A percentile compares a stretch with the other conserved stretches of the same genome.
These are phyloP conservation scores for Chrysomallon squamiferum DNA, from an alignment of 1,140 invertebrate genomes.

Conservation along the genomic window DNA sequence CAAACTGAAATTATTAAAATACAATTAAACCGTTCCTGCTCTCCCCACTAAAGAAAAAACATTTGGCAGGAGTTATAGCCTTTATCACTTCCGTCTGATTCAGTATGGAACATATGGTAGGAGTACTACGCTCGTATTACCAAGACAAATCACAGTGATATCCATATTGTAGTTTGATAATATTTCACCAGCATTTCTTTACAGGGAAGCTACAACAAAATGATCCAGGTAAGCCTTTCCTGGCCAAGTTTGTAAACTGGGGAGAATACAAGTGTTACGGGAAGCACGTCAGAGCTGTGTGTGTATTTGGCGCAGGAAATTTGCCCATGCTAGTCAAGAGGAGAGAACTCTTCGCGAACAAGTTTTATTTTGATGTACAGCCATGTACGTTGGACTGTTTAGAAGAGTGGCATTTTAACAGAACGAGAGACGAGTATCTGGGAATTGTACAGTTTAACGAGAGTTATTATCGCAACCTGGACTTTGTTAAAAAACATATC, in stretches of 20 bases:
- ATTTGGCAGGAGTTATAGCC: too few relatives aligned
- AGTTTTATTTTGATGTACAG: conserved; percentile 50
- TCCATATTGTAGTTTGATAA: too few relatives aligned
- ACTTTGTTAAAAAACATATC: conserved; percentile 21
- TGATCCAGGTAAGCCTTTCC: conserved; percentile 35
- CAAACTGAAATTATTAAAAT: too few relatives aligned
- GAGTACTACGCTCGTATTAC: too few relatives aligned
- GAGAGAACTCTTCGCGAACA: conserved; percentile 54
- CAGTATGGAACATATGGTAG: too few relatives aligned
- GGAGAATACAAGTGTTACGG: conserved; percentile 37
- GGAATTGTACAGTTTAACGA: conserved; percentile 10
- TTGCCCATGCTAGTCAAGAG: conserved; percentile 30
- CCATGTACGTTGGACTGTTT: conserved; percentile 51
- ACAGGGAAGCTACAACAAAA: too few relatives aligned
- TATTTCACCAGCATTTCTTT: too few relatives aligned
- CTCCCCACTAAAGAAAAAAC: too few relatives aligned
- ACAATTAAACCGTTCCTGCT: too few relatives aligned
- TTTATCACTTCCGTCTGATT: too few relatives aligned
- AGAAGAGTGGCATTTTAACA: conserved; percentile 52
- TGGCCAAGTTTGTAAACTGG: conserved; percentile 37
- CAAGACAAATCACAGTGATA: too few relatives aligned
- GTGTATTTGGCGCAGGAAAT: conserved; percentile 52
- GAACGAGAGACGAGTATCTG: conserved; percentile 23
- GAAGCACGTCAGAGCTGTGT: conserved; percentile 42
- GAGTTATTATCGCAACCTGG: conserved; percentile 18